These are phyloP conservation scores for Trachops cirrhosus DNA, from an alignment of 2,797 vertebrate genomes.

Conservation along the genomic window DNA sequence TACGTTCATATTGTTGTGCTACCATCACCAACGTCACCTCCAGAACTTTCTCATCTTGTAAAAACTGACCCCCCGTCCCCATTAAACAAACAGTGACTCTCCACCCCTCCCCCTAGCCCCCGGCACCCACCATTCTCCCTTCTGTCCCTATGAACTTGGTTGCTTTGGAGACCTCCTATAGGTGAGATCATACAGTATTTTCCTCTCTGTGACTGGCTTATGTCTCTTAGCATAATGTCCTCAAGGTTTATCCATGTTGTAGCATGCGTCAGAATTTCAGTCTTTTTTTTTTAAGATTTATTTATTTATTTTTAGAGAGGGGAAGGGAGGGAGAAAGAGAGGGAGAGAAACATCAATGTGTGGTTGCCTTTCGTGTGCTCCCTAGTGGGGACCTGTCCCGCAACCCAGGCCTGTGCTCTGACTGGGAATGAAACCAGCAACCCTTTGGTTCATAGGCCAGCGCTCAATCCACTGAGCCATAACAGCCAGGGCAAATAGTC, in stretches of 20 bases:
- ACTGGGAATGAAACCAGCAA: background rate
- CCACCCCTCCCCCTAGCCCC: no score
- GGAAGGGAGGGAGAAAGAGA: background rate
- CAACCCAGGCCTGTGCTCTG: background rate
- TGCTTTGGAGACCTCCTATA: no score
- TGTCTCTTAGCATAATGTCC: no score
- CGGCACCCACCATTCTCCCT: no score
- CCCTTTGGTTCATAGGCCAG: background rate
- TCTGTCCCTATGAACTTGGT: no score
- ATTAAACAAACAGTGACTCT: background rate
- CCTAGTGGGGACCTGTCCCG: no score
- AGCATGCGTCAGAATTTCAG: no score
- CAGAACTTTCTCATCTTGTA: background rate
- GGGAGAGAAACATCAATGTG: background rate
- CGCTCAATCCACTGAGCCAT: background rate
- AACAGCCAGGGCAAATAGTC: background rate
- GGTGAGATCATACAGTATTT: no score
- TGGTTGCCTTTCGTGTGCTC: background rate
- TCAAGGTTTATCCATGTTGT: no score
- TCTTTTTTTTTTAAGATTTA: no score
- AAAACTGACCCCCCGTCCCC: background rate
- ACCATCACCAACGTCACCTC: accelerated
- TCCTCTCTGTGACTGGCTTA: no score
- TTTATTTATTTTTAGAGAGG: background rate
- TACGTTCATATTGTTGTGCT: background rate